Evolutionary conservation across 1,140 invertebrate species (phyloP).

Genomic region (Drosophila ironensis): DNA sequence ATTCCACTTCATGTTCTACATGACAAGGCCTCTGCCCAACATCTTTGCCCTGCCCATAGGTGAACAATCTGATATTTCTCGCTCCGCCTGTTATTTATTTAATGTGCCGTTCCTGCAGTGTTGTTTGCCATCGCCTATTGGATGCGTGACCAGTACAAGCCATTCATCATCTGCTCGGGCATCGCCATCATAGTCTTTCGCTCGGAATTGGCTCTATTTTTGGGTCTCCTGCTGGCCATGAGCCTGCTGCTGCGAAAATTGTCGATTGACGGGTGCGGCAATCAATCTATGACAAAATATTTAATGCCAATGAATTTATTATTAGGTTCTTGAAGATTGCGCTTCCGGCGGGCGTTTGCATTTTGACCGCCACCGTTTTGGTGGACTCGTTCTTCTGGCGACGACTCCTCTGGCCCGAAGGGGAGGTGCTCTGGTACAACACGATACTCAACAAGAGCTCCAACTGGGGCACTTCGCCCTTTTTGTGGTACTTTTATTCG

Average conservation of each 20-base stretch:
- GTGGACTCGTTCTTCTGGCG: constrained; percentile 98
- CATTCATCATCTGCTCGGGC: constrained; percentile 93
- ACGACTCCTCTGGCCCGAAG: constrained; percentile 96
- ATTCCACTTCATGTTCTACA: constrained; percentile 99
- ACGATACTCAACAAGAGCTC: constrained; percentile 96
- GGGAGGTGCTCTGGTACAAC: constrained; percentile 98
- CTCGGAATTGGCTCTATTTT: constrained; percentile 92
- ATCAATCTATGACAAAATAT: background rate
- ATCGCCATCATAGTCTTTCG: constrained; percentile 95
- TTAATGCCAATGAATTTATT: constrained; percentile 53
- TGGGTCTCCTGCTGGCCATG: constrained; percentile 93
- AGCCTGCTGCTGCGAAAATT: constrained; percentile 87
- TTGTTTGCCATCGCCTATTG: constrained; percentile 93
- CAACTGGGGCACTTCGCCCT: constrained; percentile 97
- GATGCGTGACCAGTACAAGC: constrained; percentile 89
- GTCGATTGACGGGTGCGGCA: constrained; percentile 83
- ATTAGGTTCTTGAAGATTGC: constrained; percentile 88
- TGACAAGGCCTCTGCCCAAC: constrained; percentile 97
- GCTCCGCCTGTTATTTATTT: too few species aligned
- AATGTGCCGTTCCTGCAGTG: constrained; percentile 86
- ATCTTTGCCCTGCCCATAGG: constrained; percentile 96
- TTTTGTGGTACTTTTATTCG: constrained; percentile 99
- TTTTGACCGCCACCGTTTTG: constrained; percentile 88
- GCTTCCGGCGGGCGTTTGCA: constrained; percentile 87
- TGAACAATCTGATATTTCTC: constrained; percentile 79